Evolutionary conservation across 1,140 invertebrate genomes (phyloP), one percentile per base, ranked within the genome.

Genomic region (Drosophila funebris): DNA sequence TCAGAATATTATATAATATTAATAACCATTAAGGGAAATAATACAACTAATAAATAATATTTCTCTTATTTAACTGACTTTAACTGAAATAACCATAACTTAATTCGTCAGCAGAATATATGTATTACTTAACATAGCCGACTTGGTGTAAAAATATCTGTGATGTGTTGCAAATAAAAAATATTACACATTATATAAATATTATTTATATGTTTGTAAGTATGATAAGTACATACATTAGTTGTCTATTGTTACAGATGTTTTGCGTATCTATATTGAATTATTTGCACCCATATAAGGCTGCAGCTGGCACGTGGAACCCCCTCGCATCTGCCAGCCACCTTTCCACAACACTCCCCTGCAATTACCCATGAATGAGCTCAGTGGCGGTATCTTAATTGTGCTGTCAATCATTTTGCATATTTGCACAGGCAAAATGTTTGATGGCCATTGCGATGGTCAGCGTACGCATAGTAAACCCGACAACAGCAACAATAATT

Each of bases 361-460:
- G 36, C 44, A 44, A 63, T 71, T 63, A 64, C 75, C 56, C 46
- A 29, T 29, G 31, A 8, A 8, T 36, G 31, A 20, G 31, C 14
- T 44, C 27, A 20, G 63, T 68, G 56, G 53, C 61, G 57, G 74
- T 56, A 33, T 62, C 82, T 87, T 87, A 78, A 87, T 87, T 87
- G 82, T 87, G 72, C 82, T 87, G 83, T 87, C 83, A 87, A 87
- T 87, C 83, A 87, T 82, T 87, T 87, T 82, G 82, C 83, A 87
- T 87, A 87, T 85, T 85, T 84, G 76, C 78, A 78, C 78, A 37
- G 46, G 39, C 64, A 68, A 67, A 61, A 69, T 72, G 62, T 66
- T 60, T 68, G 70, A 67, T 54, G 70, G 70, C 56, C 63, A 52
- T 24, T 41, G 63, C 63, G 69, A 67, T 53, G 63, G 68, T 36